Evolutionary conservation across 1,140 invertebrate species (phyloP).

Genomic region (Conus ventricosus): DNA sequence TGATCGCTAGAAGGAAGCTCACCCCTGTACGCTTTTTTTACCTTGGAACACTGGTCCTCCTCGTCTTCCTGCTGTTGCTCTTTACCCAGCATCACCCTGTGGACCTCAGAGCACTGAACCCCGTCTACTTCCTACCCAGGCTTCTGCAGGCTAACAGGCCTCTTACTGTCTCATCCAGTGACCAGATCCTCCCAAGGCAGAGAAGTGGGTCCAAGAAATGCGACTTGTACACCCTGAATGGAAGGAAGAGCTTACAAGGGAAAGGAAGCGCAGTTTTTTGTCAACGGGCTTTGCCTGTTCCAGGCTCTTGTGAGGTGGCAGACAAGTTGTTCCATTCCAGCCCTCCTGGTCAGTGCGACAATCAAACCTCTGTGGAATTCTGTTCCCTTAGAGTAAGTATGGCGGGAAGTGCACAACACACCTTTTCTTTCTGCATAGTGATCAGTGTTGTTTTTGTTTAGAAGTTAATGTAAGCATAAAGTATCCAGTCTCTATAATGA

Average conservation of each 20-base stretch:
- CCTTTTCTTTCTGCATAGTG: background rate
- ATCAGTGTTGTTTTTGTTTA: no score
- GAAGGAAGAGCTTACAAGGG: background rate
- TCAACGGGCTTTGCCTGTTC: slow-evolving; percentile 43
- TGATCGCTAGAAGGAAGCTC: slow-evolving; percentile 8
- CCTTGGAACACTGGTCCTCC: background rate
- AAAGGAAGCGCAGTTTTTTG: slow-evolving; percentile 22
- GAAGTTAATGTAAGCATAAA: no score
- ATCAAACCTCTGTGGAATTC: slow-evolving; percentile 30
- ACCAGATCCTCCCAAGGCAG: background rate
- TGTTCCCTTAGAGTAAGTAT: slow-evolving; percentile 48
- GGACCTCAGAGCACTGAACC: background rate
- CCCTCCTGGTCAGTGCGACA: slow-evolving; percentile 37
- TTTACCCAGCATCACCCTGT: background rate
- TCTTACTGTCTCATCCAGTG: background rate
- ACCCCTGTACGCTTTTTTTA: background rate
- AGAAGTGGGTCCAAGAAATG: background rate
- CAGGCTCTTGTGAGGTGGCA: slow-evolving; percentile 53
- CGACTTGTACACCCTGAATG: background rate
- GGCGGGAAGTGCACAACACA: background rate
- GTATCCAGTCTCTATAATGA: no score
- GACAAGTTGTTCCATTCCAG: slow-evolving; percentile 45
- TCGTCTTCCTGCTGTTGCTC: background rate
- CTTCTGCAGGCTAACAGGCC: background rate
- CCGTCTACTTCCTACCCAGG: background rate